A percentile compares a stretch with the other conserved stretches of the same genome.
Evolutionary conservation across 2,888 invertebrate genomes (phyloP).

Genomic region (Clitarchus hookeri): DNA sequence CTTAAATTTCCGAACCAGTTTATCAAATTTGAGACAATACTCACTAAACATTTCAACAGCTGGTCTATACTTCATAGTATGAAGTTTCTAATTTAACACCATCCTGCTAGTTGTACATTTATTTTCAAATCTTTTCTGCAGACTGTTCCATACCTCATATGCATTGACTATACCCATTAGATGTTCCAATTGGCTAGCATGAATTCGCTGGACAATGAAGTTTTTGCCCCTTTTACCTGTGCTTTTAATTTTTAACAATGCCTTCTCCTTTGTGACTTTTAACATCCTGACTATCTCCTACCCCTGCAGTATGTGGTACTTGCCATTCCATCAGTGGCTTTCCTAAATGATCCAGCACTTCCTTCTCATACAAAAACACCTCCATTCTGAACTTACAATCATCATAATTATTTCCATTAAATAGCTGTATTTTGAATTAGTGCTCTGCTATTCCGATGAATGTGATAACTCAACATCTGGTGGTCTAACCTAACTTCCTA

Average conservation of each 20-base stretch:
- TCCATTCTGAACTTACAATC: slow-evolving; percentile 19
- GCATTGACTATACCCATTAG: not conserved
- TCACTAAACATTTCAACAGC: not conserved
- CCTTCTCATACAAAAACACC: not conserved
- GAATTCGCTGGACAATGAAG: slow-evolving; percentile 2
- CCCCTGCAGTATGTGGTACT: not conserved
- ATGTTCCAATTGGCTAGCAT: slow-evolving; percentile 19
- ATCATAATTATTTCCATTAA: slow-evolving; percentile 2
- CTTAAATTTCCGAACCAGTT: slow-evolving; percentile 20
- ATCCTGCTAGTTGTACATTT: not conserved
- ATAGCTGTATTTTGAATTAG: not conserved
- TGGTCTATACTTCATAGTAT: slow-evolving; percentile 16
- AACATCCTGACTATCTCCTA: slow-evolving; percentile 17
- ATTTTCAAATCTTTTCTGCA: slow-evolving; percentile 2
- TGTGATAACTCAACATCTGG: not conserved
- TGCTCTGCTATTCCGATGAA: not conserved
- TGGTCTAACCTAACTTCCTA: not conserved
- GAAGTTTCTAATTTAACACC: not conserved
- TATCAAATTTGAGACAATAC: slow-evolving; percentile 1
- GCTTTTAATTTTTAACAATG: not conserved
- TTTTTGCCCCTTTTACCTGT: slow-evolving; percentile 19
- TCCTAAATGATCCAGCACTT: not conserved
- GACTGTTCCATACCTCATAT: not conserved
- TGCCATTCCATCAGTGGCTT: slow-evolving; percentile 4
- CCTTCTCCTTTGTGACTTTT: not conserved